Conservation (phyloP, 2,113 vertebrate species). For the Phrynosoma platyrhinos region DNA sequence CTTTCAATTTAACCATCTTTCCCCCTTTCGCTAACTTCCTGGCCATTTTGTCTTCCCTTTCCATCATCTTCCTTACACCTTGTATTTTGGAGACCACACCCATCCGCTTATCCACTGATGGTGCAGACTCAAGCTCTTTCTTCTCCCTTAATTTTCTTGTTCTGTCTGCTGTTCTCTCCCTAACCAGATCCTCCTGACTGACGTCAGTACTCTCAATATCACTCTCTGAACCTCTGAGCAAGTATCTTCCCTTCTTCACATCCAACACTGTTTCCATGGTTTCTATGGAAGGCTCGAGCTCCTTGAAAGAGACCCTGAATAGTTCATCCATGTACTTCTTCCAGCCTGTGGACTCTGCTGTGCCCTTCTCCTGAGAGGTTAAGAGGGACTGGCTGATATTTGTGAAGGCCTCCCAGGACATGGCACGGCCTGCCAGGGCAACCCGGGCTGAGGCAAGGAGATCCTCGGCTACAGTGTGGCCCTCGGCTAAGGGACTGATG, state of each 20-base stretch:
- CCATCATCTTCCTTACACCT: background rate
- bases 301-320: background rate
- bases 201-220: background rate
- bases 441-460: conserved; percentile 42
- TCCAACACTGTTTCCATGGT: background rate
- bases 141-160: fast-evolving
- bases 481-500: conserved; percentile 33
- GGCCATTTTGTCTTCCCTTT: no score
- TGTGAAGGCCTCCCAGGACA: conserved; percentile 52
- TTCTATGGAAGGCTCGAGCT: background rate
- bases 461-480: conserved; percentile 39
- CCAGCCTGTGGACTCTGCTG: background rate
- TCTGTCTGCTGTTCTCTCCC: background rate
- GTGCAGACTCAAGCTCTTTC: background rate
- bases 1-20: no score
- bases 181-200: background rate
- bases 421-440: conserved; percentile 17
- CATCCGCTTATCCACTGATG: fast-evolving
- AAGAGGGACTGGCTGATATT: conserved; percentile 26
- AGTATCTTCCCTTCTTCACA: background rate
- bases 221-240: background rate
- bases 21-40: fast-evolving
- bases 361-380: background rate
- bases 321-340: background rate
- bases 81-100: background rate